Base-by-base conservation (phyloP, 2,113 vertebrate species). In the Protomyctophum bolini region DNA sequence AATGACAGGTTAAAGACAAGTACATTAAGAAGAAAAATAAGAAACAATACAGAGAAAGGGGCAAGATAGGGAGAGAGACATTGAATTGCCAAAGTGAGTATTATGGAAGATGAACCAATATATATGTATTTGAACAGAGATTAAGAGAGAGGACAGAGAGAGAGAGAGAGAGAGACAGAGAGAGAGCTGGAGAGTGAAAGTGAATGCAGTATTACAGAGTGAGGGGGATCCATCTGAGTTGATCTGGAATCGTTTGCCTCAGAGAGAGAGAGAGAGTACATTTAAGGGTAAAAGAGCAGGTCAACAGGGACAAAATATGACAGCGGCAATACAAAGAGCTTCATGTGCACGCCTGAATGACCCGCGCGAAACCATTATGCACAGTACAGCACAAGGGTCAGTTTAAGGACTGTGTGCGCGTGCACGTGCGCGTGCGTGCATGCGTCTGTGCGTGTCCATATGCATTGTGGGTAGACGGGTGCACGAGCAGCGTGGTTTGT, bases 1-100 rank as follows among this genome's bases (percentile, higher is more conserved):
- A 79, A 6, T 50, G 63, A 73, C 70, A 60, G 57, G 72, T 82
- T 66, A 6, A 73, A 74, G 70, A 80, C 63, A 63, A 75, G 71
- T 66, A 48, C 75, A 83, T 77, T 70, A 79, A 76, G 47, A 75
- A 72, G 64, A 10, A 45, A 65, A 59, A n/a, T 46, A 4, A 15
- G 50, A 7, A 8, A 54, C 14, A 8, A 48, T 14, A 41, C 8
- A 54, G n/a, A 58, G 54, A 41, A 3, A 12, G 9, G 52, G 33
- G 8, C 2, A 45, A 33, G 28, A 2, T n/a, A 14, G 51, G 12
- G 51, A 29, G 51, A 6, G 52, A 12, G 33, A 41, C 3, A 41
- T 6, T 4, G 15, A 2, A 9, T 8, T 29, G 56, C 7, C 70
- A 63, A 63, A 58, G 58, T 8, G 68, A 70, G 68, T 41, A 41